phyloP scores from a whole-genome alignment of 2,113 vertebrate genomes.

The Phalacrocorax pelagicus region DNA sequence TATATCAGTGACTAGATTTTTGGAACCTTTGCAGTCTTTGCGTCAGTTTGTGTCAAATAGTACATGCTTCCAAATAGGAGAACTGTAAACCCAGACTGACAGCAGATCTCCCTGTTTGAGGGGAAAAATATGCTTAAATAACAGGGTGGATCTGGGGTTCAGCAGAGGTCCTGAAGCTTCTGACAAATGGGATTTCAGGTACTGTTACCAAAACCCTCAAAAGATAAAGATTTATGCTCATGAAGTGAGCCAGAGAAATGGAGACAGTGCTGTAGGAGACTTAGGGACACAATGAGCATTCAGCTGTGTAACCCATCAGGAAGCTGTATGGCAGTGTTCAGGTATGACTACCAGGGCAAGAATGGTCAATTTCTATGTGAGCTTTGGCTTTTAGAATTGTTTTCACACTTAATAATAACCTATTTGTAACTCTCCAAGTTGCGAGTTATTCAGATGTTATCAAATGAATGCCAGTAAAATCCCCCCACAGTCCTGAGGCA shows the following conservation, averaged over 20 bases:
- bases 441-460: background rate
- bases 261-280: background rate
- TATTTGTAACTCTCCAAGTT: background rate
- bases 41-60: background rate
- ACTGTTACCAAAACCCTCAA: background rate
- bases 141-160: background rate
- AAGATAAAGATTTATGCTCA: background rate
- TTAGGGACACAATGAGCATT: background rate
- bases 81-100: background rate
- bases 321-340: background rate
- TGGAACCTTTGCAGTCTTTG: background rate
- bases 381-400: background rate
- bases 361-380: fast-evolving
- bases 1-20: background rate
- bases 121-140: background rate
- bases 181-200: background rate
- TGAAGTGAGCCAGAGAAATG: background rate
- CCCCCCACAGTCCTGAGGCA: background rate
- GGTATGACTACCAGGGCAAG: background rate
- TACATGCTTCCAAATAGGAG: background rate
- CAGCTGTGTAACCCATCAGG: background rate
- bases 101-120: background rate
- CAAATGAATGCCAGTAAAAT: background rate
- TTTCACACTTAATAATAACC: background rate
- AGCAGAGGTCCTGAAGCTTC: background rate